These are phyloP conservation scores for Acanthiza pusilla DNA, from an alignment of 2,797 vertebrate genomes.

Conservation along the genomic window DNA sequence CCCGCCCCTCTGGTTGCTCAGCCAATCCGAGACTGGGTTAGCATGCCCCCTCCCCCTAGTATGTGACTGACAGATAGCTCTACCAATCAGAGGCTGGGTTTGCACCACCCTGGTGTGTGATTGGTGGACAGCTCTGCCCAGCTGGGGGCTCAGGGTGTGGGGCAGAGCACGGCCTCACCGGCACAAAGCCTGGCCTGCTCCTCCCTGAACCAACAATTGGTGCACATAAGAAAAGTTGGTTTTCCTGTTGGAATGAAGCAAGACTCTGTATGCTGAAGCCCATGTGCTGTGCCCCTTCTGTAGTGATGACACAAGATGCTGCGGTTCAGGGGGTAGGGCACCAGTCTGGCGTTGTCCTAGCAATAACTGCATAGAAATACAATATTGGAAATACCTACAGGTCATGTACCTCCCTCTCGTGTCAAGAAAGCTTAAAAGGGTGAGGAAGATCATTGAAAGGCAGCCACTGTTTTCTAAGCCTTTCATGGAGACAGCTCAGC, in stretches of 20 bases:
- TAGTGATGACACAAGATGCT: not conserved
- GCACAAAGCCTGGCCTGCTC: accelerated
- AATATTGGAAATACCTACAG: not conserved
- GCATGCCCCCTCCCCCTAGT: too few species aligned
- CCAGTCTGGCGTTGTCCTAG: not conserved
- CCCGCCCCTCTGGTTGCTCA: accelerated
- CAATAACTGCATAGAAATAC: not conserved
- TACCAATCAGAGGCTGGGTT: not conserved
- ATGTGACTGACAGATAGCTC: not conserved
- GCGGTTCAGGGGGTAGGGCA: not conserved
- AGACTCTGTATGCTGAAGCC: not conserved
- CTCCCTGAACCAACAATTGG: too few species aligned
- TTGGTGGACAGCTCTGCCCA: not conserved
- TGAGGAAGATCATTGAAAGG: not conserved
- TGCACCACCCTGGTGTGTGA: accelerated
- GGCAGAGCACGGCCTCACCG: too few species aligned
- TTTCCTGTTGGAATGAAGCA: not conserved
- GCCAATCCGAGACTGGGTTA: not conserved
- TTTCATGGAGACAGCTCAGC: not conserved
- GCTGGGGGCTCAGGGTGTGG: accelerated
- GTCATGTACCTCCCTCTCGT: not conserved
- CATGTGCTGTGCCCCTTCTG: accelerated
- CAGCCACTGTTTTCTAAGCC: not conserved
- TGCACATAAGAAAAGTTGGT: not conserved
- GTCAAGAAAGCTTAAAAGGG: not conserved